Percentiles rank a stretch among this genome's conserved stretches.
These are phyloP conservation scores for Ornithoptera alexandrae DNA, from an alignment of 2,888 invertebrate genomes.

Conservation along the genomic window DNA sequence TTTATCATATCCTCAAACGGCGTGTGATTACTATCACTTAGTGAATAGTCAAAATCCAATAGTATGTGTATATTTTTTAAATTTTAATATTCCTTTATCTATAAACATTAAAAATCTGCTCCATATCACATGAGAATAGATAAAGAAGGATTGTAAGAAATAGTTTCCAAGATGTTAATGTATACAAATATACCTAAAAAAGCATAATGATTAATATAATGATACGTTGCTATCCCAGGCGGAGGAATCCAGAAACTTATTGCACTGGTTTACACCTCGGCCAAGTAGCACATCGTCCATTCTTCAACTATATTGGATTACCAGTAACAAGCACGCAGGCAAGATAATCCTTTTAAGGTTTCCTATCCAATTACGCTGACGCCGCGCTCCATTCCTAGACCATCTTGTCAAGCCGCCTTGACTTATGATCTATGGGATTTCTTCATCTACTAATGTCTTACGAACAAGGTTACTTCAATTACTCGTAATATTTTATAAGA, in stretches of 20 bases:
- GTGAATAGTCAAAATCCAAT: too few relatives aligned
- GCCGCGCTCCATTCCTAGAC: slow-evolving; percentile 32
- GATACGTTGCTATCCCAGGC: background rate
- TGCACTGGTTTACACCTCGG: background rate
- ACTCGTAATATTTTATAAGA: background rate
- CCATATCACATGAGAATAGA: too few relatives aligned
- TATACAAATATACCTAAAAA: background rate
- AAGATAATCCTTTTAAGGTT: slow-evolving; percentile 56
- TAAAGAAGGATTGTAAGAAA: too few relatives aligned
- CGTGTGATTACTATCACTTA: too few relatives aligned
- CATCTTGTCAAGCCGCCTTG: slow-evolving; percentile 51
- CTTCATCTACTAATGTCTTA: slow-evolving; percentile 13
- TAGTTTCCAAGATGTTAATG: background rate
- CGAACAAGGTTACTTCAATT: slow-evolving; percentile 10
- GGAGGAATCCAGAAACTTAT: background rate
- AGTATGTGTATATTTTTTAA: too few relatives aligned
- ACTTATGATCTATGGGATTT: slow-evolving; percentile 42
- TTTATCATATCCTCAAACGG: too few relatives aligned
- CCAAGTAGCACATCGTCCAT: slow-evolving; percentile 26
- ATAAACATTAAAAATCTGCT: too few relatives aligned
- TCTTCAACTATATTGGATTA: slow-evolving; percentile 57
- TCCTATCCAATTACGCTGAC: slow-evolving; percentile 61
- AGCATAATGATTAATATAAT: background rate
- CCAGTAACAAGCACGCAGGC: slow-evolving; percentile 47
- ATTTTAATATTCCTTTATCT: too few relatives aligned